Percentiles rank a stretch among this genome's conserved stretches.
phyloP scores from a whole-genome alignment of 2,888 invertebrate genomes.

The Drosophila paramelanica region DNA sequence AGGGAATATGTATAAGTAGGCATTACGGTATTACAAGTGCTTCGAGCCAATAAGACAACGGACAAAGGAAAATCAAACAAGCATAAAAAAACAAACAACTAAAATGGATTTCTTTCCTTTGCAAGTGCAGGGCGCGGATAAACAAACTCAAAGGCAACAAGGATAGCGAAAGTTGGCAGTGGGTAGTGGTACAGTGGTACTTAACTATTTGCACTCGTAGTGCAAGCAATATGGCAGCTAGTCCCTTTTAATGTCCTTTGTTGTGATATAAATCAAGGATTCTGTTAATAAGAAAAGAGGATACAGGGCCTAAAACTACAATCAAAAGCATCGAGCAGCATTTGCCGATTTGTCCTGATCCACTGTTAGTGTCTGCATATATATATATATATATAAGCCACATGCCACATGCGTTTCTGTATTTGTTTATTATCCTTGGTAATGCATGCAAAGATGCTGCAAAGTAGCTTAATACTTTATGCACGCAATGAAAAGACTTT shows the following conservation, averaged over 20 bases:
- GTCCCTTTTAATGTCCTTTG: neutral
- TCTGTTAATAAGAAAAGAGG: neutral
- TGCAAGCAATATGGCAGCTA: neutral
- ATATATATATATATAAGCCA: conserved; percentile 27
- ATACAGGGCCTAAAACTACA: neutral
- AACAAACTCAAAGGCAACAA: conserved; percentile 32
- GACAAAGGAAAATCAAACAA: neutral
- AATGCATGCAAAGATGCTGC: conserved; percentile 81
- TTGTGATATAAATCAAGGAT: neutral
- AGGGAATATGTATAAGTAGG: neutral
- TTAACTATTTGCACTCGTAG: neutral
- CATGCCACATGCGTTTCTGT: conserved; percentile 37
- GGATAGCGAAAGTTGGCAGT: conserved; percentile 6
- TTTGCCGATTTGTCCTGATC: neutral
- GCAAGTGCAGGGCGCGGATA: conserved; percentile 38
- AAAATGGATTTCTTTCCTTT: conserved; percentile 18
- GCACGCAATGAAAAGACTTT: conserved; percentile 82
- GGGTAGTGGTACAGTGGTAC: conserved; percentile 27
- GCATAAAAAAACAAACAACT: conserved; percentile 14
- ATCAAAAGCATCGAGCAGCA: neutral
- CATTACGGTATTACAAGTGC: neutral
- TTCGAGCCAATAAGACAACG: conserved; percentile 2
- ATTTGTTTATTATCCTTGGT: conserved; percentile 75
- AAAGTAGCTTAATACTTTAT: conserved; percentile 83
- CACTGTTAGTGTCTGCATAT: conserved; percentile 35